Base-by-base conservation (phyloP, 2,113 vertebrate genomes). In the Pachypanchax playfairii region DNA sequence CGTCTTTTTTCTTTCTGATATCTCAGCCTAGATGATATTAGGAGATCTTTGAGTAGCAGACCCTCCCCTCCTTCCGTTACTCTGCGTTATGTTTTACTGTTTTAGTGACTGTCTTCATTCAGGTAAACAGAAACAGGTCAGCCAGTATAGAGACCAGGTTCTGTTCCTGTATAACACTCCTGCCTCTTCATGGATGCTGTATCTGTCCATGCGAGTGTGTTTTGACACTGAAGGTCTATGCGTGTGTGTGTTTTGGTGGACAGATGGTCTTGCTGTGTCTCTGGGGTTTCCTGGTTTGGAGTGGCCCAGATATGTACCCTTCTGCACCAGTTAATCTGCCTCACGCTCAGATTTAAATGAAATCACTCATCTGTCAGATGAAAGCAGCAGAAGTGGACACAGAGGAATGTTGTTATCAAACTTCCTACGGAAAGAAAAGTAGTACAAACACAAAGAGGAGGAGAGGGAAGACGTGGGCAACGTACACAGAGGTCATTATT, bases 311-410 rank as follows among this genome's bases (percentile, higher is more conserved):
- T 80, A 56, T 64, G 43, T 70, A 29, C 61, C 70, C 57, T 81
- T 84, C 70, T 75, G 75, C 70, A 65, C 70, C 51, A 67, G 52
- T 82, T 82, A 70, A 75, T 88, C 79, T 80, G 49, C 61, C 6
- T 38, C 60, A 50, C 55, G 47, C 75, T 66, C 26, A 76, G 33
- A 63, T 15, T 67, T 21, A 41, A 77, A 68, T 77, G 39, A 44
- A 44, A 70, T 70, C 68, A 38, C 35, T 67, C 60, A n/a, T 20
- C 33, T 64, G 67, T 59, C 6, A n/a, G 70, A 47, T n/a, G 54
- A 38, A 38, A 1, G 49, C 48, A 0, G 47, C 47, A 21, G 51
- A 50, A 41, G 33, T 25, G 50, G 51, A 63, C 38, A 20, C 52
- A 3, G 25, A 4, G 31, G 50, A 5, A 2, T 21, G 50, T 42